Percentiles rank a stretch among this genome's conserved stretches.
Conservation (phyloP, 2,113 vertebrate species). For the Hippocampus abdominalis region DNA sequence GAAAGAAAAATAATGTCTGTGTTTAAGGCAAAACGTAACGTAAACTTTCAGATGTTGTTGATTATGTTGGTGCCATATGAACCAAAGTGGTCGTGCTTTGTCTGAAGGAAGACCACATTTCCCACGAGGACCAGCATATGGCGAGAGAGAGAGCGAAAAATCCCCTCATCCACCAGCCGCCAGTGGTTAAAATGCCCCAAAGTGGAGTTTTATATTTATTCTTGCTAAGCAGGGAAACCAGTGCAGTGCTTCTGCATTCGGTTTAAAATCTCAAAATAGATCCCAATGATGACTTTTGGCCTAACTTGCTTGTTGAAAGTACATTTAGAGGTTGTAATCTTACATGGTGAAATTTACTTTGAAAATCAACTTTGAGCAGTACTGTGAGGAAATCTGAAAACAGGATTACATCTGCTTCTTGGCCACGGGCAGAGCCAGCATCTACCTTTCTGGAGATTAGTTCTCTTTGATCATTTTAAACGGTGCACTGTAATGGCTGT, state of each 20-base stretch:
- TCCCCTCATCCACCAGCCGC: no score
- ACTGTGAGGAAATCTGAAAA: slow-evolving; percentile 12
- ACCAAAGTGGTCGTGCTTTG: no score
- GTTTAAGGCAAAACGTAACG: no score
- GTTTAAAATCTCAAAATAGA: not conserved
- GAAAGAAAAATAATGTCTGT: no score
- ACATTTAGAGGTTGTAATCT: not conserved
- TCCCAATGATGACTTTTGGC: not conserved
- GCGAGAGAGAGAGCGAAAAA: no score
- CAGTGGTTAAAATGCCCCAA: no score
- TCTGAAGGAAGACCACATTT: no score
- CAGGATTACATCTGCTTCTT: slow-evolving; percentile 12
- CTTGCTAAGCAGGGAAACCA: not conserved
- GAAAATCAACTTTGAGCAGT: slow-evolving; percentile 16
- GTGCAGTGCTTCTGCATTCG: slow-evolving; percentile 6
- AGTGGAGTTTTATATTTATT: not conserved
- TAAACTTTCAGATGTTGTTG: no score
- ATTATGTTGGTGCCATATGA: no score
- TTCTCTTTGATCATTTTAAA: slow-evolving; percentile 23
- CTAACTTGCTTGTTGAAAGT: no score
- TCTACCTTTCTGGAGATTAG: slow-evolving; percentile 31
- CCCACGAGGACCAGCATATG: no score
- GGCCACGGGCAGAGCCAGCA: slow-evolving; percentile 2
- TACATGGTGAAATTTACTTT: not conserved
- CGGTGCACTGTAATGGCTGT: slow-evolving; percentile 21